Conservation (phyloP, 2,113 vertebrate species). For the Vireo altiloquus region DNA sequence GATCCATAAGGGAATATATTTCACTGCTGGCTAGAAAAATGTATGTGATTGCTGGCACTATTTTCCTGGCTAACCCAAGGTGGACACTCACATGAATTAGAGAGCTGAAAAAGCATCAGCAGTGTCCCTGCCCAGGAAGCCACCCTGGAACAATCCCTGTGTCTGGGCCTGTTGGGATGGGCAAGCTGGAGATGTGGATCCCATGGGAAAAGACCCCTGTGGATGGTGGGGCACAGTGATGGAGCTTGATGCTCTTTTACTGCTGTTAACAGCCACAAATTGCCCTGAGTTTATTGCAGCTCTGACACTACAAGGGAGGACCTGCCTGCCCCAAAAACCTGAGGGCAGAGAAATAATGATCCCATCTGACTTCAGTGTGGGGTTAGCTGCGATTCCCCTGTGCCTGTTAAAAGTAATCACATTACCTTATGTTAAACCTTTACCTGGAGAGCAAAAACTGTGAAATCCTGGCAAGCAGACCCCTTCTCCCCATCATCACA, state of each 20-base stretch:
- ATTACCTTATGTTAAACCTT: neutral
- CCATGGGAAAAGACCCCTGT: rapidly evolving
- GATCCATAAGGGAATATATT: neutral
- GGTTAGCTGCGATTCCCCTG: neutral
- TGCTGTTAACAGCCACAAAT: neutral
- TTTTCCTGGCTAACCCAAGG: neutral
- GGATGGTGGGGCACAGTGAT: rapidly evolving
- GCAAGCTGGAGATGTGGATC: neutral
- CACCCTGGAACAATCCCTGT: neutral
- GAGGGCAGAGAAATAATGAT: neutral
- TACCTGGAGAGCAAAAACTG: neutral
- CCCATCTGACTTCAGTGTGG: neutral
- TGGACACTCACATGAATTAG: neutral
- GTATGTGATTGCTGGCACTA: neutral
- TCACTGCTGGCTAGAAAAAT: neutral
- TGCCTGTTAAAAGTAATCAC: neutral
- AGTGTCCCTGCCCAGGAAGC: neutral
- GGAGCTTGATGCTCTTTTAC: neutral
- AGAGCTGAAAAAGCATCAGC: neutral
- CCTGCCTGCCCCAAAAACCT: neutral
- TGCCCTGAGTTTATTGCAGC: neutral
- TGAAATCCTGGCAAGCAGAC: neutral
- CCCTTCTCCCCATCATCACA: neutral
- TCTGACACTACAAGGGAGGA: neutral
- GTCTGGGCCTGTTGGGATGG: neutral